Evolutionary conservation across 2,888 invertebrate species (phyloP).

Genomic region (Seladonia tumulorum): DNA sequence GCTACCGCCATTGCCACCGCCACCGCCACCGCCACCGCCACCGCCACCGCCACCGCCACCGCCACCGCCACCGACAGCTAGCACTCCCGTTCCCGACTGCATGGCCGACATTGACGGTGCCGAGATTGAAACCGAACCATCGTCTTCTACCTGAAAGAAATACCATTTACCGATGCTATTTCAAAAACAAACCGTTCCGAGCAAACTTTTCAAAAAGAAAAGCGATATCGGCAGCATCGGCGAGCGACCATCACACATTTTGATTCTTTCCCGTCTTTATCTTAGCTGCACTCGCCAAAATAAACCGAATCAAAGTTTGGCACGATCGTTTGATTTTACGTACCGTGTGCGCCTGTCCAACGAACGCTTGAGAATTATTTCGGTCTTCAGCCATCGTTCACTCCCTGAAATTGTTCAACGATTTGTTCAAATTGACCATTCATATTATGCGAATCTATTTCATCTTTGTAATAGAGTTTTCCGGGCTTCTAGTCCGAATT

Average conservation of each 20-base stretch:
- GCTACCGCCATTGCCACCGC: neutral
- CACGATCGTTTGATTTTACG: slow-evolving; percentile 67
- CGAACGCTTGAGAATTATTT: slow-evolving; percentile 78
- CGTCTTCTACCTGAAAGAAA: slow-evolving; percentile 74
- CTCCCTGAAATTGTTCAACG: slow-evolving; percentile 71
- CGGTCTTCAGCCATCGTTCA: slow-evolving; percentile 80
- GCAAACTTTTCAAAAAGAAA: neutral
- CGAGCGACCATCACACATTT: neutral
- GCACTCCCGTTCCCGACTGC: neutral
- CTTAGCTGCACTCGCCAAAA: slow-evolving; percentile 46
- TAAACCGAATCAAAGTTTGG: slow-evolving; percentile 60
- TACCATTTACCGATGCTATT: neutral
- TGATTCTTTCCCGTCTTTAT: slow-evolving; percentile 1
- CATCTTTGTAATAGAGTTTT: neutral
- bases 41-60: too few relatives aligned
- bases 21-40: neutral
- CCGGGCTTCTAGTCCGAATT: neutral
- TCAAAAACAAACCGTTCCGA: neutral
- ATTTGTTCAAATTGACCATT: slow-evolving; percentile 23
- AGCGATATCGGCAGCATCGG: neutral
- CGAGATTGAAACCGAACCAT: slow-evolving; percentile 74
- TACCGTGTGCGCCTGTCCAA: slow-evolving; percentile 78
- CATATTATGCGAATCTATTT: too few relatives aligned
- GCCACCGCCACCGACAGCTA: neutral
- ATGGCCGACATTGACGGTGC: slow-evolving; percentile 64